Base-by-base conservation (phyloP, 2,113 vertebrate genomes). In the Cavia aperea region DNA sequence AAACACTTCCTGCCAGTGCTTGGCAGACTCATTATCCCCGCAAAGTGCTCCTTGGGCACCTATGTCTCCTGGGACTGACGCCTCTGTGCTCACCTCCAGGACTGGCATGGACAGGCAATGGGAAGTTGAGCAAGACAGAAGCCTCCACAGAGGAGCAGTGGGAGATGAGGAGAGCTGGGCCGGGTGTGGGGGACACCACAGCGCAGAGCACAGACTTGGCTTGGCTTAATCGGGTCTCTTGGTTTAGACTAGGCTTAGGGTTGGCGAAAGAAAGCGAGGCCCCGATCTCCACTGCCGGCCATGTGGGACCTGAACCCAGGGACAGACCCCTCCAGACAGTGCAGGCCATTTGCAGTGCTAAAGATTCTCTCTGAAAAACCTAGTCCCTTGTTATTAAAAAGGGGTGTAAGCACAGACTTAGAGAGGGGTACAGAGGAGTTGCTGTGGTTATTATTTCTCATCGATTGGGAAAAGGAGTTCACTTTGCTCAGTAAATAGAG, bases 401-500 rank as follows among this genome's bases (percentile, higher is more conserved):
- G 56, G 95, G 86, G 36, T 10, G 10, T 66, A 89, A 95, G 95
- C 97, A 96, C 95, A 94, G 97, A 96, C 95, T 97, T 96, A 94
- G 93, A 95, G 93, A 95, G 89, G 96, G 92, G 95, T 97, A 83
- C 96, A 88, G 95, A 95, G 93, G 94, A 90, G 93, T 94, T 92
- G 95, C 96, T 54, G 84, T 95, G 94, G 97, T 97, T 98, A 97
- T 97, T 97, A 97, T 96, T 97, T 97, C 98, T 96, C 97, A 98
- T 98, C 96, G 97, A 98, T 98, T 97, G 98, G 97, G 98, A 98
- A 98, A 98, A 98, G 98, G 97, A 97, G 97, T 97, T 97, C 97
- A 58, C 97, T 98, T 98, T 97, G 97, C 98, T 98, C 97, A 93
- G 98, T 98, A 99, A 99, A 99, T 97, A 99, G 98, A 98, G 98